Percentiles rank a stretch among this genome's conserved stretches.
These are phyloP conservation scores for Sphenopsis melanotis DNA, from an alignment of 2,797 vertebrate species.

Conservation along the genomic window DNA sequence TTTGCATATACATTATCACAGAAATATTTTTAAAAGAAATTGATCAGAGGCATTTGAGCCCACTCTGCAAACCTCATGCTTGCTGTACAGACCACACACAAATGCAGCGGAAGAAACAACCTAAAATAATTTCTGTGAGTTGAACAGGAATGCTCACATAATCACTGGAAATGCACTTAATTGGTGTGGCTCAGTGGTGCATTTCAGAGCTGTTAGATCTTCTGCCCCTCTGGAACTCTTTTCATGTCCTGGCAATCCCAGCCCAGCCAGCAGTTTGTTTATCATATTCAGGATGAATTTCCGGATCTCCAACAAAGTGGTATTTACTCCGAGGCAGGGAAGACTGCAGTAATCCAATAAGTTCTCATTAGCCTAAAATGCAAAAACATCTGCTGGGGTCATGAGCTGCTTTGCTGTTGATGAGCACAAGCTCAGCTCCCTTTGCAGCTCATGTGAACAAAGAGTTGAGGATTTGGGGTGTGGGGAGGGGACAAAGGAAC, in stretches of 20 bases:
- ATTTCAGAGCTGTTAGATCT: slow-evolving; percentile 35
- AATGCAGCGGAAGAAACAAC: background rate
- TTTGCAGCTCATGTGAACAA: background rate
- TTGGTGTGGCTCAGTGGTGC: slow-evolving; percentile 43
- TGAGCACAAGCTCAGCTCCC: background rate
- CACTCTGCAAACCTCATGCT: background rate
- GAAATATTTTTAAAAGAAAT: background rate
- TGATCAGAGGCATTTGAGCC: background rate
- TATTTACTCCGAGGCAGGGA: slow-evolving; percentile 42
- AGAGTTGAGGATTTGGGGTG: background rate
- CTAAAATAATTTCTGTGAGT: background rate
- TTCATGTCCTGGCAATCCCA: slow-evolving; percentile 23
- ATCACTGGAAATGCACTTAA: slow-evolving; percentile 53
- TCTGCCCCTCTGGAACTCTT: slow-evolving; percentile 19
- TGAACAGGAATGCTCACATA: slow-evolving; percentile 18
- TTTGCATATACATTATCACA: background rate
- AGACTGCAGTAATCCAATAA: slow-evolving; percentile 63
- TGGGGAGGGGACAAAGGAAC: background rate
- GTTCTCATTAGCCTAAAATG: slow-evolving; percentile 64
- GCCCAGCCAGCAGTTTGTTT: slow-evolving; percentile 45
- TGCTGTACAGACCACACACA: slow-evolving; percentile 6
- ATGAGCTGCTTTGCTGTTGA: background rate
- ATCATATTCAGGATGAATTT: slow-evolving; percentile 46
- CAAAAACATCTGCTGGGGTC: slow-evolving; percentile 60
- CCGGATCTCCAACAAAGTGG: slow-evolving; percentile 54